These are phyloP conservation scores for Macrochelys suwanniensis DNA, from an alignment of 2,797 vertebrate species.

Conservation along the genomic window DNA sequence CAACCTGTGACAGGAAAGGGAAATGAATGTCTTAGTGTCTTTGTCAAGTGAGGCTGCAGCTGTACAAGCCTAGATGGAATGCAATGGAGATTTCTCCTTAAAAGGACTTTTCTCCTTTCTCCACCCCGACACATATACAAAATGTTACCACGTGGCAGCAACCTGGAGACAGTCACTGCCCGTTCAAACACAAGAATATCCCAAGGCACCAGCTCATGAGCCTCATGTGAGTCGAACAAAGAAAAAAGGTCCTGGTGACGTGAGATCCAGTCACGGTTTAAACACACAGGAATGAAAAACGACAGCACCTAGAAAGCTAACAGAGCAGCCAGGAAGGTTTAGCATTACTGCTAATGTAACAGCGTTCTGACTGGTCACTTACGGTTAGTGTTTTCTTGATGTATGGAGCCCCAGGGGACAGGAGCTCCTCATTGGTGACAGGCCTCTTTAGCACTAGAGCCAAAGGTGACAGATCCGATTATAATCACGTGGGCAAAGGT, in stretches of 20 bases:
- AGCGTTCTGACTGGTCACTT: constrained; percentile 54
- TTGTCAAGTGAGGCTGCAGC: not conserved
- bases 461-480: constrained; percentile 57
- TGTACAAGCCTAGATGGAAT: not conserved
- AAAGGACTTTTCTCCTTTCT: not conserved
- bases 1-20: not conserved
- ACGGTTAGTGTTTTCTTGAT: constrained; percentile 89
- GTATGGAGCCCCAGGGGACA: constrained; percentile 88
- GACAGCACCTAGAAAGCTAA: not conserved
- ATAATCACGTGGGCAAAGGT: constrained; percentile 18
- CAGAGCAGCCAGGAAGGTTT: not conserved
- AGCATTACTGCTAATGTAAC: not conserved
- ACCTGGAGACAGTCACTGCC: not conserved
- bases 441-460: constrained; percentile 85
- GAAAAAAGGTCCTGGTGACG: fast-evolving
- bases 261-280: not conserved
- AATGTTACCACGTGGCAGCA: not conserved
- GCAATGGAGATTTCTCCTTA: not conserved
- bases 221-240: not conserved
- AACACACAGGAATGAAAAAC: not conserved
- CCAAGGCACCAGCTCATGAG: not conserved
- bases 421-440: constrained; percentile 86
- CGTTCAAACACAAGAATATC: not conserved
- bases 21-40: not conserved
- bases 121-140: fast-evolving